Percentiles rank a stretch among this genome's conserved stretches.
Evolutionary conservation across 1,140 invertebrate species (phyloP).

Genomic region (Teleopsis dalmanni): DNA sequence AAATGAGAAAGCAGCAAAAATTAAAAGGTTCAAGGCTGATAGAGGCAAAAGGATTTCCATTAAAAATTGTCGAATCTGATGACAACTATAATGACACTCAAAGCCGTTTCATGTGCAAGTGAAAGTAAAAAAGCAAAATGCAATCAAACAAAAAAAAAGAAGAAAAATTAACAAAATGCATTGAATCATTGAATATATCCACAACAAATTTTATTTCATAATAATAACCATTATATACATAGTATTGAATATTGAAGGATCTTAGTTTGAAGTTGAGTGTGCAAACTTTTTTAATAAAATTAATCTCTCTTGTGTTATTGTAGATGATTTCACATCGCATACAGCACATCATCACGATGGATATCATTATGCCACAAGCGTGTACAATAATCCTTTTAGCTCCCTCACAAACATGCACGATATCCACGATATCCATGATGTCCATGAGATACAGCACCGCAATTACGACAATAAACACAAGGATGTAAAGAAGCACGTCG

Average conservation of each 20-base stretch:
- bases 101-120: neutral
- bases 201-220: too few species aligned
- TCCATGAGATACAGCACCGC: conserved; percentile 38
- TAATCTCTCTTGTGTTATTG: conserved; percentile 9
- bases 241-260: too few species aligned
- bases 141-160: neutral
- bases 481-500: conserved; percentile 36
- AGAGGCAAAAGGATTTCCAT: too few species aligned
- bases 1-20: too few species aligned
- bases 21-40: too few species aligned
- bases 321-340: conserved; percentile 35
- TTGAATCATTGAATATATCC: too few species aligned
- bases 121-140: neutral
- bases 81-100: too few species aligned
- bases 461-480: conserved; percentile 36
- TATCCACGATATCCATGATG: conserved; percentile 29
- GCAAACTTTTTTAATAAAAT: conserved; percentile 2
- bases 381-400: conserved; percentile 39
- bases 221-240: too few species aligned
- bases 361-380: conserved; percentile 23
- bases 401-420: conserved; percentile 40
- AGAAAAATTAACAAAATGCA: too few species aligned
- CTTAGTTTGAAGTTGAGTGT: too few species aligned
- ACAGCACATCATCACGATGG: conserved; percentile 37
- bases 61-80: too few species aligned